These are phyloP conservation scores for Trididemnum clinides DNA, from an alignment of 23 tunicate genomes.

Conservation along the genomic window DNA sequence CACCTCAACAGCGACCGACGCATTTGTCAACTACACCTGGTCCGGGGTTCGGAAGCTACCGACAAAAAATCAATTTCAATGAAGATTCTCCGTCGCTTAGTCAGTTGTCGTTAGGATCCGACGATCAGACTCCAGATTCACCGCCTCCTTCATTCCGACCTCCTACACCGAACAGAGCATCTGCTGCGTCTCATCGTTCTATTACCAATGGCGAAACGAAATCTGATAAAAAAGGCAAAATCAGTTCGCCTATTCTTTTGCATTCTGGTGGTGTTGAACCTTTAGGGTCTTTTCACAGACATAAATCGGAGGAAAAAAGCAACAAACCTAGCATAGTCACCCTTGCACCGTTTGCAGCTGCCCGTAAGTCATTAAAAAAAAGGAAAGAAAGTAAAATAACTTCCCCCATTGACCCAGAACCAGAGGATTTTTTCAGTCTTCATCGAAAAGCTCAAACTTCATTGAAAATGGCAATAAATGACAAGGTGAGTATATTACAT, in stretches of 20 bases:
- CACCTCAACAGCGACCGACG: slow-evolving; percentile 3
- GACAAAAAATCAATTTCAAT: slow-evolving; percentile 17
- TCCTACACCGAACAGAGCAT: slow-evolving; percentile 62
- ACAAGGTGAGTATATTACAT: slow-evolving; percentile 58
- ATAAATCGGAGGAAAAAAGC: slow-evolving; percentile 13
- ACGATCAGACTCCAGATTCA: slow-evolving; percentile 77
- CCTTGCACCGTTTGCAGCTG: slow-evolving; percentile 54
- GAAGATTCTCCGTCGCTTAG: slow-evolving; percentile 40
- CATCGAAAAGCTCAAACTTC: slow-evolving; percentile 44
- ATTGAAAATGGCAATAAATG: slow-evolving; percentile 6
- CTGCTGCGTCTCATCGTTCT: background rate
- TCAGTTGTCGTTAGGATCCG: slow-evolving; percentile 54
- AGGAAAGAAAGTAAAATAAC: slow-evolving; percentile 10
- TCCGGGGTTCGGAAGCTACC: background rate
- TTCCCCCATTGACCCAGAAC: slow-evolving; percentile 4
- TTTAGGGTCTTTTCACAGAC: background rate
- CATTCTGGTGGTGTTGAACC: slow-evolving; percentile 21
- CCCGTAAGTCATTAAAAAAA: slow-evolving; percentile 52
- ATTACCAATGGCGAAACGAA: background rate
- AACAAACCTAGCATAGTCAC: background rate
- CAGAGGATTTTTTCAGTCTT: slow-evolving; percentile 30
- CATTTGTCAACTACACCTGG: background rate
- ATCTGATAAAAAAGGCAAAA: background rate
- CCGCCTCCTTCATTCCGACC: slow-evolving; percentile 81
- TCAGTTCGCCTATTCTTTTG: slow-evolving; percentile 39